Evolutionary conservation across 1,140 invertebrate genomes (phyloP).

Genomic region (Fragariocoptes setiger): DNA sequence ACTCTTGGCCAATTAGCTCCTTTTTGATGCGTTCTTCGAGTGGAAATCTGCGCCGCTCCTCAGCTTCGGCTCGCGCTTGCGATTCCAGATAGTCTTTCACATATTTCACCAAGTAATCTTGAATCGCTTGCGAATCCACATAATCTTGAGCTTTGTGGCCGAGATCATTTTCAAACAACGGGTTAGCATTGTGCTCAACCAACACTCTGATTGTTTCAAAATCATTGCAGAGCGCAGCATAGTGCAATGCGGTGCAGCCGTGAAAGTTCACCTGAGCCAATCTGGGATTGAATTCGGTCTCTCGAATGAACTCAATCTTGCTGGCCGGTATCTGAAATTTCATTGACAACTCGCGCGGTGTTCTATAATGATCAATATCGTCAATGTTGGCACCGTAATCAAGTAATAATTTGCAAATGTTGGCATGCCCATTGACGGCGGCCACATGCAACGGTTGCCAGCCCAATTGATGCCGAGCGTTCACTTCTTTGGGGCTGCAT

Average conservation of each 20-base stretch:
- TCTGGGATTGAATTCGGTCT: constrained; percentile 44
- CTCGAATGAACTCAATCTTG: constrained; percentile 30
- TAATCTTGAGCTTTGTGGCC: constrained; percentile 46
- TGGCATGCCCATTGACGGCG: not conserved
- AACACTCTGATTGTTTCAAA: constrained; percentile 20
- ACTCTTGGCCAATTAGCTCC: constrained; percentile 58
- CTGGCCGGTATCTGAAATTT: constrained; percentile 20
- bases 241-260: constrained; percentile 62
- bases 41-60: constrained; percentile 51
- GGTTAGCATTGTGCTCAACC: constrained; percentile 20
- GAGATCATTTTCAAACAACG: constrained; percentile 30
- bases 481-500: constrained; percentile 24
- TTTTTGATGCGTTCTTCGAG: constrained; percentile 53
- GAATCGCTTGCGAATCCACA: constrained; percentile 21
- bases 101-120: constrained; percentile 18
- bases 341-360: not conserved
- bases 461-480: constrained; percentile 27
- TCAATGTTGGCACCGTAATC: not conserved
- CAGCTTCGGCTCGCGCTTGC: constrained; percentile 27
- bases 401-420: not conserved
- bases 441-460: constrained; percentile 1
- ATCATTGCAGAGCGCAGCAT: constrained; percentile 45
- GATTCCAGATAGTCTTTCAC: constrained; percentile 21
- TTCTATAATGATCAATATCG: constrained; percentile 1
- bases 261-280: constrained; percentile 39